These are phyloP conservation scores for Amphipoea lucens DNA, from an alignment of 2,888 invertebrate species.

Conservation along the genomic window DNA sequence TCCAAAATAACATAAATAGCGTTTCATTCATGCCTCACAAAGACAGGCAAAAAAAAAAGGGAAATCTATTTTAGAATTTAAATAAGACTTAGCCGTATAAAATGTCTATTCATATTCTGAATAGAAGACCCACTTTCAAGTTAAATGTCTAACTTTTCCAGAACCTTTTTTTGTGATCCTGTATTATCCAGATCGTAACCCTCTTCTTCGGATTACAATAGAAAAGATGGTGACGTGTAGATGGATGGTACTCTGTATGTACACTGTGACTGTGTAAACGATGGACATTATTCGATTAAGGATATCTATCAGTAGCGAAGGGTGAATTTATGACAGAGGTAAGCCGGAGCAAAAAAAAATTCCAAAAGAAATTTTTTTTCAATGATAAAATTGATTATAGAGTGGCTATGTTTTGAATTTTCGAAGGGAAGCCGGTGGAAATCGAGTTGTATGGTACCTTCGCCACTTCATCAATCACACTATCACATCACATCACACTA, in stretches of 20 bases:
- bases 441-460: too few relatives aligned
- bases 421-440: too few relatives aligned
- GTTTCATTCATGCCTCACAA: background rate
- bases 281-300: background rate
- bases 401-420: too few relatives aligned
- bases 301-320: too few relatives aligned
- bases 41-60: background rate
- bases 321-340: too few relatives aligned
- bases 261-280: constrained; percentile 10
- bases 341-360: too few relatives aligned
- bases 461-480: too few relatives aligned
- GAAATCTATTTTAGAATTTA: constrained; percentile 36
- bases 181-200: constrained; percentile 41
- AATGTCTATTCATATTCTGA: constrained; percentile 47
- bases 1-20: background rate
- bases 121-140: constrained; percentile 38
- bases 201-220: constrained; percentile 45
- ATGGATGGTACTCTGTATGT: constrained; percentile 43
- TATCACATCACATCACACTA: too few relatives aligned
- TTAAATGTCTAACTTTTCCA: constrained; percentile 36
- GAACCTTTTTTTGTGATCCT: constrained; percentile 47
- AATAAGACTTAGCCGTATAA: constrained; percentile 40
- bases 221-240: constrained; percentile 48
- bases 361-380: too few relatives aligned
- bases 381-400: too few relatives aligned